Evolutionary conservation across 2,797 vertebrate genomes (phyloP).

Genomic region (Leuciscus waleckii): DNA sequence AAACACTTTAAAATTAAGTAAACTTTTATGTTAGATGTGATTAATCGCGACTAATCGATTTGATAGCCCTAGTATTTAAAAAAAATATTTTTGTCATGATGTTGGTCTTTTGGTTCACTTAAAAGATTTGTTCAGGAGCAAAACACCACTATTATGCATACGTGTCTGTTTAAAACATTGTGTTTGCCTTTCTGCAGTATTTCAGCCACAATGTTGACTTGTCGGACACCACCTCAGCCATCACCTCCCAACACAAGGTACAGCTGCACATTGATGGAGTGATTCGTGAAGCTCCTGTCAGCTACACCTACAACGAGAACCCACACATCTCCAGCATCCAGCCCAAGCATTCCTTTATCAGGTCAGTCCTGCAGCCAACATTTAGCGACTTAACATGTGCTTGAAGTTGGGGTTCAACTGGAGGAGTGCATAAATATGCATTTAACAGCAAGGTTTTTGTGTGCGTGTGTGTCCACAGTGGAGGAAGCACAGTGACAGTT

Average conservation of each 20-base stretch:
- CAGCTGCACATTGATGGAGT: conserved; percentile 88
- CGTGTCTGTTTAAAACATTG: conserved; percentile 16
- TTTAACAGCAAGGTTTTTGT: conserved; percentile 65
- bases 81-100: no score
- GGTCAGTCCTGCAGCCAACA: conserved; percentile 74
- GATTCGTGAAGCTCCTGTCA: conserved; percentile 67
- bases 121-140: neutral
- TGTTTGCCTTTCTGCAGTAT: conserved; percentile 71
- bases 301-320: conserved; percentile 90
- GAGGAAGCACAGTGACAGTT: conserved; percentile 95
- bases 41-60: no score
- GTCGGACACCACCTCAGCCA: conserved; percentile 85
- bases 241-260: conserved; percentile 78
- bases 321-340: conserved; percentile 89
- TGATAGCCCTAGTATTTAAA: no score
- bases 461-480: conserved; percentile 72
- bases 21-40: no score
- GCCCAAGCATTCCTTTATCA: conserved; percentile 93
- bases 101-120: no score
- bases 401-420: conserved; percentile 3
- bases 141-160: neutral
- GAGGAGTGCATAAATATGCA: neutral
- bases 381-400: neutral
- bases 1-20: no score
- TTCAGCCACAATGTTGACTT: conserved; percentile 79